These are phyloP conservation scores for Antennarius striatus DNA, from an alignment of 2,113 vertebrate species.

Conservation along the genomic window DNA sequence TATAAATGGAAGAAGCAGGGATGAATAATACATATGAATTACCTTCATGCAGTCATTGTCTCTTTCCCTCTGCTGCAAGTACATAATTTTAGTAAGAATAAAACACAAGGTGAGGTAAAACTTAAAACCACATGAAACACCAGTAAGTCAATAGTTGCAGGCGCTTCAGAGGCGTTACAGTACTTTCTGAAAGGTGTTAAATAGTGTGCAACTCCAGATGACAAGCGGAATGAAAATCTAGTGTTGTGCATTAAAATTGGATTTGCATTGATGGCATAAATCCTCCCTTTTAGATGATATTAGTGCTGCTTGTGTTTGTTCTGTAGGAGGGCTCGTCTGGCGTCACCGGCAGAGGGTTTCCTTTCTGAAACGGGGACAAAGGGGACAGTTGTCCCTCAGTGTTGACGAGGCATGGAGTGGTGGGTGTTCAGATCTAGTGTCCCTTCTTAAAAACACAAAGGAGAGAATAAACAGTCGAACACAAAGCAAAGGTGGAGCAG, in stretches of 20 bases:
- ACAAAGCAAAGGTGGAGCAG: conserved; percentile 13
- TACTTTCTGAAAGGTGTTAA: conserved; percentile 36
- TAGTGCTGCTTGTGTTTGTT: conserved; percentile 17
- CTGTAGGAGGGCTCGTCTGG: conserved; percentile 10
- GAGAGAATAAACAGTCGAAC: not conserved
- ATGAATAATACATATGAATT: conserved; percentile 73
- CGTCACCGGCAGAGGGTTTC: conserved; percentile 4
- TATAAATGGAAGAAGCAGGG: conserved; percentile 66
- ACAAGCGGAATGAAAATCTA: not conserved
- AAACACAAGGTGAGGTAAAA: conserved; percentile 55
- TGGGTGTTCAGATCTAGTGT: conserved; percentile 3
- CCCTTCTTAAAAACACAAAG: conserved; percentile 15
- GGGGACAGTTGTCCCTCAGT: not conserved
- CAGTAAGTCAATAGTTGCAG: conserved; percentile 13
- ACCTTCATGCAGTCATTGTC: conserved; percentile 53
- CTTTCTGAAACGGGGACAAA: conserved; percentile 3
- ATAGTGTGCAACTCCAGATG: conserved; percentile 2
- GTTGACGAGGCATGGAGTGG: conserved; percentile 3
- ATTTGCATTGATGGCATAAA: conserved; percentile 7
- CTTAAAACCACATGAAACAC: conserved; percentile 42
- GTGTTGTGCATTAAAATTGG: not conserved
- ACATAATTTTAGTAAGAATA: conserved; percentile 70
- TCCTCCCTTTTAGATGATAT: conserved; percentile 26
- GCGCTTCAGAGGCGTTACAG: conserved; percentile 22
- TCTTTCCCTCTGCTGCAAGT: conserved; percentile 52